Conservation (phyloP, 2,797 vertebrate genomes). For the Chelon auratus region DNA sequence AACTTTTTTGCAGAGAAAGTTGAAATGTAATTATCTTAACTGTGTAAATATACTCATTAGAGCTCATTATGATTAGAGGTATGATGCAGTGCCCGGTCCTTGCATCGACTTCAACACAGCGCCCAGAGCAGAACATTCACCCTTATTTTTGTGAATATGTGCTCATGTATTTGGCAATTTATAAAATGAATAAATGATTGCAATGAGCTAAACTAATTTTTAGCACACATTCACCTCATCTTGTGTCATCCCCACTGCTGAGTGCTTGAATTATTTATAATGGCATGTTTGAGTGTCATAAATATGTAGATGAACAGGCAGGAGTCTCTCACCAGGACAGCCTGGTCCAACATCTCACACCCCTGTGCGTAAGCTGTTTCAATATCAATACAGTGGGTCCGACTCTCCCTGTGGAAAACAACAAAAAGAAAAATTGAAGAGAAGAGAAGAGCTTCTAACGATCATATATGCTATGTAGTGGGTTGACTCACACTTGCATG, state of each 20-base stretch:
- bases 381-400: constrained; percentile 95
- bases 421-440: constrained; percentile 2
- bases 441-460: background rate
- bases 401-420: constrained; percentile 86
- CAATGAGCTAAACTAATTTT: constrained; percentile 6
- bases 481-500: constrained; percentile 92
- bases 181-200: no score
- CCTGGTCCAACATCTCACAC: constrained; percentile 94
- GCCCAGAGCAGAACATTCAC: background rate
- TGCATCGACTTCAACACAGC: background rate
- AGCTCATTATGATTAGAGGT: background rate
- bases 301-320: constrained; percentile 17
- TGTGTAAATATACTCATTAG: background rate
- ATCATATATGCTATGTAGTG: background rate
- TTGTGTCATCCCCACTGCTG: constrained; percentile 7
- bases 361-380: constrained; percentile 94
- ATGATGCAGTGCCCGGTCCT: background rate
- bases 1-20: background rate
- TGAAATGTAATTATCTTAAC: background rate
- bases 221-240: background rate
- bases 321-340: constrained; percentile 88
- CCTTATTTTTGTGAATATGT: background rate
- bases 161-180: background rate
- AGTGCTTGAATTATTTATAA: constrained; percentile 41
- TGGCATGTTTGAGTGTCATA: constrained; percentile 2